phyloP scores from a whole-genome alignment of 2,113 vertebrate species.

The Mionectes macconnelli region DNA sequence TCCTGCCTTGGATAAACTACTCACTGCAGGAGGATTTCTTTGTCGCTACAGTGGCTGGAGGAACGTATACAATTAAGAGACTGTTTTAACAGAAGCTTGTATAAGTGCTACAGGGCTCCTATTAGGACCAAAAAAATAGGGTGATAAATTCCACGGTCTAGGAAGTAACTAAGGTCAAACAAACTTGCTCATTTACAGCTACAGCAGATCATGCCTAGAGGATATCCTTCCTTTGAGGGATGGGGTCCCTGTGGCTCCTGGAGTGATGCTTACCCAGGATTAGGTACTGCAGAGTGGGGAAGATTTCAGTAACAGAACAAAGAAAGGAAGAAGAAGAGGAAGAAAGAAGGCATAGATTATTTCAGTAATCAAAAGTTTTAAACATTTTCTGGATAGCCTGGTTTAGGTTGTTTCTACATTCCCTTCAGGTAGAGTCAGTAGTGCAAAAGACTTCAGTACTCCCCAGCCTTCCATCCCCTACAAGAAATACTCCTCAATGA shows the following conservation, averaged over 20 bases:
- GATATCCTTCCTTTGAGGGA: fast-evolving
- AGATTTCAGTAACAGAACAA: not conserved
- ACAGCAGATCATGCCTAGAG: not conserved
- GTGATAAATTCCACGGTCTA: not conserved
- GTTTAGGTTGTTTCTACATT: not conserved
- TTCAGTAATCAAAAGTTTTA: not conserved
- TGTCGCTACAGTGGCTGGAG: not conserved
- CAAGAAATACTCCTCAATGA: not conserved
- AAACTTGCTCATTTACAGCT: not conserved
- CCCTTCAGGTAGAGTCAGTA: not conserved
- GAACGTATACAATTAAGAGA: not conserved
- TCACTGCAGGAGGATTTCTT: not conserved
- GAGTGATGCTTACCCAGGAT: not conserved
- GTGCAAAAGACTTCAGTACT: not conserved
- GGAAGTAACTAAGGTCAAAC: not conserved
- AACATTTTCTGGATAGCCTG: not conserved
- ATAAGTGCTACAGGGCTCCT: not conserved
- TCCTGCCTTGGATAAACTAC: not conserved
- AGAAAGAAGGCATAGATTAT: not conserved
- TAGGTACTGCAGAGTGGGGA: not conserved
- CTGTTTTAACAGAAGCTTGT: not conserved
- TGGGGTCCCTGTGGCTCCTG: not conserved
- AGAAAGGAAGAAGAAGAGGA: not conserved
- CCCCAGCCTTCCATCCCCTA: not conserved
- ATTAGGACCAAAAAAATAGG: not conserved